phyloP scores from a whole-genome alignment of 2,113 vertebrate genomes.

The Zapus hudsonius region DNA sequence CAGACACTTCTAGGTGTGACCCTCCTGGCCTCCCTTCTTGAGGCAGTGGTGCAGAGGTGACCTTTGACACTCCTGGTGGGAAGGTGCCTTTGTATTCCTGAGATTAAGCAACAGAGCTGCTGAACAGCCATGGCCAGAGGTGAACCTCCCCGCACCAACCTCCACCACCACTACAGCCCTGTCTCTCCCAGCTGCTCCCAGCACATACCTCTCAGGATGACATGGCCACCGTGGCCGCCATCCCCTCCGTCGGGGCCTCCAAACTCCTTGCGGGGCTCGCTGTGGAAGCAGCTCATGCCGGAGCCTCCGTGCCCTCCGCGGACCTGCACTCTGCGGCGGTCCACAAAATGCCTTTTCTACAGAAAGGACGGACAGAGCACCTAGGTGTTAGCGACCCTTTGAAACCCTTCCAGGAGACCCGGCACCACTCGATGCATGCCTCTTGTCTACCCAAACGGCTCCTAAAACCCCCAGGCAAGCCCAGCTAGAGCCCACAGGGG shows the following conservation, averaged over 20 bases:
- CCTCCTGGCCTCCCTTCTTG: accelerated
- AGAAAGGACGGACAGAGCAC: not conserved
- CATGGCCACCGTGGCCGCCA: conserved; percentile 92
- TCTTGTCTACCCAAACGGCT: not conserved
- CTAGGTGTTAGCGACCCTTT: not conserved
- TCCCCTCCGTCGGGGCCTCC: conserved; percentile 97
- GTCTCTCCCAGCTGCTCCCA: not conserved
- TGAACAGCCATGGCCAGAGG: not conserved
- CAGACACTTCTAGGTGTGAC: too few relatives aligned
- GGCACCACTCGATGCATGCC: accelerated
- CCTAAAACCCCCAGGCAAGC: not conserved
- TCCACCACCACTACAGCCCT: accelerated
- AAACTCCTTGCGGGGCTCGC: conserved; percentile 95
- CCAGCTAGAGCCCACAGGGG: not conserved
- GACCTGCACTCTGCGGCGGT: conserved; percentile 90
- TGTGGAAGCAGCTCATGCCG: conserved; percentile 91
- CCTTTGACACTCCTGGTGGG: not conserved
- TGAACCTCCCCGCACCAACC: not conserved
- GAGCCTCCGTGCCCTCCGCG: conserved; percentile 91
- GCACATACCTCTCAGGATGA: conserved; percentile 92
- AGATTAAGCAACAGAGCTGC: not conserved
- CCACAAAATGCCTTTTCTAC: conserved; percentile 93
- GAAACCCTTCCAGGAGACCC: not conserved
- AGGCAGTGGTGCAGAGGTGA: not conserved
- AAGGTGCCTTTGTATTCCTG: not conserved